Evolutionary conservation across 2,888 invertebrate genomes (phyloP).

Genomic region (Bembecia ichneumoniformis): DNA sequence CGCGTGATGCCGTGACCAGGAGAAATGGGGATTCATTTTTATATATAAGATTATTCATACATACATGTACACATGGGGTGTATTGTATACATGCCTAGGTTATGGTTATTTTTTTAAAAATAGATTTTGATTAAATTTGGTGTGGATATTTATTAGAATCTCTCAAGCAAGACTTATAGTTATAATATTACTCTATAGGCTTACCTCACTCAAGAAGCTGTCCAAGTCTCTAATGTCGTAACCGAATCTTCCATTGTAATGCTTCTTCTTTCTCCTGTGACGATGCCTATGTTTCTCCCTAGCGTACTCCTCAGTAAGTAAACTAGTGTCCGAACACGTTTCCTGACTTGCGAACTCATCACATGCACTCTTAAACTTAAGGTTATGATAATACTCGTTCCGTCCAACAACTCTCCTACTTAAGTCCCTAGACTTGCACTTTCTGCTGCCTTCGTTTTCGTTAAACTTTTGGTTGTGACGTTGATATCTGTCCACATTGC

Average conservation of each 20-base stretch:
- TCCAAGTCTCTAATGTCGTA: conserved; percentile 87
- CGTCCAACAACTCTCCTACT: conserved; percentile 50
- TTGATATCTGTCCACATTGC: conserved; percentile 27
- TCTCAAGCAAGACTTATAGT: too few relatives aligned
- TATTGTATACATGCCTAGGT: too few relatives aligned
- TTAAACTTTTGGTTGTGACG: conserved; percentile 26
- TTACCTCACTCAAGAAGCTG: conserved; percentile 82
- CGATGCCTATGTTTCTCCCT: conserved; percentile 62
- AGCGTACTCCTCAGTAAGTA: conserved; percentile 52
- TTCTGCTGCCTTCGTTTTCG: conserved; percentile 37
- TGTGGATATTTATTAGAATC: too few relatives aligned
- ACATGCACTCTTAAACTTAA: conserved; percentile 51
- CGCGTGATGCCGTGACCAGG: too few relatives aligned
- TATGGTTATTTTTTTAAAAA: too few relatives aligned
- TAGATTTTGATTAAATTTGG: too few relatives aligned
- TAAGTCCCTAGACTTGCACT: conserved; percentile 35
- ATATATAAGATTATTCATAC: too few relatives aligned
- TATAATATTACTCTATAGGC: not conserved
- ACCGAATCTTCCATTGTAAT: conserved; percentile 71
- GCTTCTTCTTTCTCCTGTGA: conserved; percentile 54
- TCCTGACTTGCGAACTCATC: conserved; percentile 51
- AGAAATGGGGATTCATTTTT: too few relatives aligned
- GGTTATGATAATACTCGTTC: conserved; percentile 63
- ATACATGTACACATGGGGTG: too few relatives aligned
- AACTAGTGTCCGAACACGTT: conserved; percentile 47